Base-by-base conservation (phyloP, 1,140 invertebrate species). In the Tyrophagus putrescentiae region DNA sequence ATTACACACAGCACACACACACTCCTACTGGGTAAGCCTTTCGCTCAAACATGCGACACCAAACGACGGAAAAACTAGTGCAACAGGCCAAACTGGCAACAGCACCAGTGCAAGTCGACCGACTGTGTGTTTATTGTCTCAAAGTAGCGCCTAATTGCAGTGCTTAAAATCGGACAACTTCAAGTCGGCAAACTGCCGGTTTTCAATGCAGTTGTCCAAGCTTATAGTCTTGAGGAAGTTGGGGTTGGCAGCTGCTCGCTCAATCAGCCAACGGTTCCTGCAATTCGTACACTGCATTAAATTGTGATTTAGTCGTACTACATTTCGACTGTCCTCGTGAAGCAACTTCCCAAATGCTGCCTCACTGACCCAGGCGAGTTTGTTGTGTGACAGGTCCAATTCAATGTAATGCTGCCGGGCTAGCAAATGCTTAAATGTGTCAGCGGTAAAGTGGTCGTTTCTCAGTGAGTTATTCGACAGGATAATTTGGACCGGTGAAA, bases 211-310 rank as follows among this genome's bases (percentile, higher is more conserved):
- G 9, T 7, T 48, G 13, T 21, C 7, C 45, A 48, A 29, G 7
- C 9, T 21, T 13, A 48, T 48, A 13, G 45, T 25, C 31, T 18
- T 6, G 7, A 48, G 45, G 6, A 6, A 48, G 45, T 18, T 18
- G 7, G 7, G 7, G 13, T 21, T 21, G 23, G 23, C 31, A 7
- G 23, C 7, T 48, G 7, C 45, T 29, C 7, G 7, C 9, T 7
- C 21, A 48, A 48, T 13, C 7, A 48, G 18, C 45, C 45, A 48
- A 25, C 45, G 45, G 18, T 48, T 48, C 13, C 45, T 21, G 21
- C 45, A 48, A 48, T 48, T 48, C 21, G 45, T 48, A 21, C 45
- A 48, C 31, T 48, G 45, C 23, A 48, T 48, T 29, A 29, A 29
- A 29, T 48, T 48, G 18, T 48, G 23, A 21, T 48, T 21, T 29